These are phyloP conservation scores for Hypomesus transpacificus DNA, from an alignment of 2,113 vertebrate genomes.

Conservation along the genomic window DNA sequence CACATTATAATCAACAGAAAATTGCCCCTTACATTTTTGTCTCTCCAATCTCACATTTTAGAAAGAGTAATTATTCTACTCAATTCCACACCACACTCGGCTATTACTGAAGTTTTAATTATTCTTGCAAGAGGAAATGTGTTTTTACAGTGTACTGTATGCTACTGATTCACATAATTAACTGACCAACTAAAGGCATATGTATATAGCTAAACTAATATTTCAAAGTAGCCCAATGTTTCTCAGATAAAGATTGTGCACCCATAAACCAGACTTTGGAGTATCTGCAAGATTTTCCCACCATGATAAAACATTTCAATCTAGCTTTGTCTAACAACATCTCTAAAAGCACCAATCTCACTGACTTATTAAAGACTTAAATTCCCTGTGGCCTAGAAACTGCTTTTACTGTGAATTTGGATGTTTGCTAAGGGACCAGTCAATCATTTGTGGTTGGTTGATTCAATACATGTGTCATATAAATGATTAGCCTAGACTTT, in stretches of 20 bases:
- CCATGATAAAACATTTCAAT: constrained; percentile 49
- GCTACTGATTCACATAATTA: no score
- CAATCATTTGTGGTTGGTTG: constrained; percentile 64
- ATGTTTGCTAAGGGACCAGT: constrained; percentile 64
- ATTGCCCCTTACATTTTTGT: not conserved
- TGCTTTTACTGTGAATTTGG: constrained; percentile 60
- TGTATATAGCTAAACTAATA: no score
- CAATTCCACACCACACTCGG: not conserved
- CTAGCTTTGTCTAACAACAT: constrained; percentile 54
- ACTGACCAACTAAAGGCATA: no score
- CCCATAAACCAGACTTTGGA: constrained; percentile 25
- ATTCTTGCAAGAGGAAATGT: not conserved
- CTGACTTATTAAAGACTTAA: constrained; percentile 59
- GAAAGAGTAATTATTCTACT: not conserved
- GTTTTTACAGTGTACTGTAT: not conserved
- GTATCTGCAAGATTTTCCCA: constrained; percentile 38
- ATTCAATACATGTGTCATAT: constrained; percentile 64
- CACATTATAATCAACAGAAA: constrained; percentile 4
- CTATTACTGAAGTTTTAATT: not conserved
- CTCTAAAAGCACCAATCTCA: constrained; percentile 58
- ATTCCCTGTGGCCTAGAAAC: constrained; percentile 47
- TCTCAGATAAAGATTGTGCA: not conserved
- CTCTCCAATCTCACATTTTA: not conserved
- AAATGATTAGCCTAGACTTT: constrained; percentile 52
- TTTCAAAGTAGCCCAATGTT: not conserved